A percentile compares a stretch with the other conserved stretches of the same genome.
Conservation (phyloP, 2,888 invertebrate genomes). For the Leptodirus hochenwartii region DNA sequence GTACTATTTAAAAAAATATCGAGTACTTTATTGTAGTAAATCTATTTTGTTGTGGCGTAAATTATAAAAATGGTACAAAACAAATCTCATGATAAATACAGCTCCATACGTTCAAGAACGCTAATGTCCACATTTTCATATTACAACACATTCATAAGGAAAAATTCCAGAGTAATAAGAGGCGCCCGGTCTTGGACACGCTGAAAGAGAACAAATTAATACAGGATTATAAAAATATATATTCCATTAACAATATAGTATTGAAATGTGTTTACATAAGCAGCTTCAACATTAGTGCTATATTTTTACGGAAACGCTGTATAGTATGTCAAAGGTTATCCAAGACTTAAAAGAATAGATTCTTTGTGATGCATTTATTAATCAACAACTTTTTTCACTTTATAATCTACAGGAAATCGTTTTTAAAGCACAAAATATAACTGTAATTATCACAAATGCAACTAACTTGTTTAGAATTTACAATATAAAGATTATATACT, state of each 20-base stretch:
- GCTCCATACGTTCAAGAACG: neutral
- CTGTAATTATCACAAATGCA: too few species aligned
- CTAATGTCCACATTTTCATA: slow-evolving; percentile 23
- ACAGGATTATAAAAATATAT: neutral
- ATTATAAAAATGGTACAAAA: slow-evolving; percentile 4
- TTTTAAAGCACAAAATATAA: too few species aligned
- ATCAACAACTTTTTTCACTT: too few species aligned
- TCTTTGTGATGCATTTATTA: too few species aligned
- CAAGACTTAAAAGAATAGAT: too few species aligned
- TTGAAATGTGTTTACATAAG: too few species aligned
- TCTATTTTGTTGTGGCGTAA: slow-evolving; percentile 2
- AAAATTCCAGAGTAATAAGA: slow-evolving; percentile 29
- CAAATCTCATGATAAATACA: neutral
- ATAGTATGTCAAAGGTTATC: too few species aligned
- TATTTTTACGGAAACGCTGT: too few species aligned
- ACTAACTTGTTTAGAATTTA: too few species aligned
- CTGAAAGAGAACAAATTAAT: slow-evolving; percentile 37
- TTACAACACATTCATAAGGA: slow-evolving; percentile 51
- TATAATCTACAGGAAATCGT: too few species aligned
- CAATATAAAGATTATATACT: too few species aligned
- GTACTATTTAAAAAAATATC: slow-evolving; percentile 16
- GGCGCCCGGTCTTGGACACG: slow-evolving; percentile 34
- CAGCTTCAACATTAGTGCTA: too few species aligned
- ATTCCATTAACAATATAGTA: neutral
- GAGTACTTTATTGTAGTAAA: slow-evolving; percentile 5